phyloP scores from a whole-genome alignment of 1,140 invertebrate species.

The Zeugodacus cucurbitae region DNA sequence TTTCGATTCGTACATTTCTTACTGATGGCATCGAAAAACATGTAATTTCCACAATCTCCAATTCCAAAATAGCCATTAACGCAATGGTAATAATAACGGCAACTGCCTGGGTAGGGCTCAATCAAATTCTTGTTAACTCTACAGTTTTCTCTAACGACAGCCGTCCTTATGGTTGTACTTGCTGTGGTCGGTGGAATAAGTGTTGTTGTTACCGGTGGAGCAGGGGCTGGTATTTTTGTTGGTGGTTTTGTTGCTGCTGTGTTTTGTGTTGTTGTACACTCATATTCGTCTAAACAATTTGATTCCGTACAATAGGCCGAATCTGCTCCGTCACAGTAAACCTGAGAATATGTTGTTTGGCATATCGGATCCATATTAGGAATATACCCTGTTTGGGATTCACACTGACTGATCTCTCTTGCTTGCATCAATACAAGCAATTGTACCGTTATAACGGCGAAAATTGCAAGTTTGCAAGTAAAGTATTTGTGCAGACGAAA shows the following conservation, averaged over 20 bases:
- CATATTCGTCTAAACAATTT: not conserved
- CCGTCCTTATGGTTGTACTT: not conserved
- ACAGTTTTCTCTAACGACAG: not conserved
- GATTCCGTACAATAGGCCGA: not conserved
- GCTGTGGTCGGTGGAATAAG: too few species aligned
- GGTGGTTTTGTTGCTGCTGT: too few species aligned
- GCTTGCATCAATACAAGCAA: not conserved
- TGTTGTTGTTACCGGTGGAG: not conserved
- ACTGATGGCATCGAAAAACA: not conserved
- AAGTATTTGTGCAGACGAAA: not conserved
- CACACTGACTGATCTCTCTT: not conserved
- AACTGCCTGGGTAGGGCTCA: not conserved
- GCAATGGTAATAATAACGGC: not conserved
- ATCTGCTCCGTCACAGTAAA: not conserved
- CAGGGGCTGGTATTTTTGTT: too few species aligned
- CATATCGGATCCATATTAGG: not conserved
- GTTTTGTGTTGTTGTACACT: not conserved
- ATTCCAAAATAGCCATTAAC: not conserved
- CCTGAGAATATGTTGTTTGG: not conserved
- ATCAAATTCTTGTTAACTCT: not conserved
- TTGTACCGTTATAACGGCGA: not conserved
- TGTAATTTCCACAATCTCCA: not conserved
- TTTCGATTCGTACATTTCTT: not conserved
- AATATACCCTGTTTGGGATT: not conserved
- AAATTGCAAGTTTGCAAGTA: not conserved